Evolutionary conservation across 2,888 invertebrate genomes (phyloP).

Genomic region (Itoplectis maculator): DNA sequence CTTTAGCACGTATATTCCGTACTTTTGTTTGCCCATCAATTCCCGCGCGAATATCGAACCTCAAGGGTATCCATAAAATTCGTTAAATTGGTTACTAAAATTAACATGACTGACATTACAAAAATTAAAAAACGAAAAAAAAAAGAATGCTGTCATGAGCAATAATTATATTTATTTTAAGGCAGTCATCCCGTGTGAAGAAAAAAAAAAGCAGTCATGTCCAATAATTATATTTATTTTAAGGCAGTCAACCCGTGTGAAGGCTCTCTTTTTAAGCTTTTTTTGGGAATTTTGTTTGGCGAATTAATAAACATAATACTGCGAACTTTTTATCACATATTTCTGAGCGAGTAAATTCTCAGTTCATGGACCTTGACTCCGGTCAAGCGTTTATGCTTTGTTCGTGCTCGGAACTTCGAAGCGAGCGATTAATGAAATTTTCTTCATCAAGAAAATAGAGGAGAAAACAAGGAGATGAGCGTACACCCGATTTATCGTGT

Average conservation of each 20-base stretch:
- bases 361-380: background rate
- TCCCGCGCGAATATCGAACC: background rate
- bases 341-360: background rate
- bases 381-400: background rate
- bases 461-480: slow-evolving; percentile 2
- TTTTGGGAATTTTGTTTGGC: no score
- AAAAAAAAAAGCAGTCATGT: no score
- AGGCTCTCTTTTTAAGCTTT: no score
- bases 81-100: slow-evolving; percentile 1
- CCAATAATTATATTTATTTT: no score
- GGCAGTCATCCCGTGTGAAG: no score
- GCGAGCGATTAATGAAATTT: slow-evolving; percentile 34
- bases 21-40: slow-evolving; percentile 1
- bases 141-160: background rate
- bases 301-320: no score
- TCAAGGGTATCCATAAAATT: background rate
- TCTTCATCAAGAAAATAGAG: slow-evolving; percentile 9
- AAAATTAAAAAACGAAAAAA: background rate
- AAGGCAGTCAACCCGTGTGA: no score
- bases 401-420: slow-evolving; percentile 21
- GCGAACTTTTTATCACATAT: background rate
- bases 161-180: background rate
- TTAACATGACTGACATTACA: background rate
- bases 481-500: background rate
- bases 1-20: slow-evolving; percentile 10